Evolutionary conservation across 2,113 vertebrate genomes (phyloP).

Genomic region (Colius striatus): DNA sequence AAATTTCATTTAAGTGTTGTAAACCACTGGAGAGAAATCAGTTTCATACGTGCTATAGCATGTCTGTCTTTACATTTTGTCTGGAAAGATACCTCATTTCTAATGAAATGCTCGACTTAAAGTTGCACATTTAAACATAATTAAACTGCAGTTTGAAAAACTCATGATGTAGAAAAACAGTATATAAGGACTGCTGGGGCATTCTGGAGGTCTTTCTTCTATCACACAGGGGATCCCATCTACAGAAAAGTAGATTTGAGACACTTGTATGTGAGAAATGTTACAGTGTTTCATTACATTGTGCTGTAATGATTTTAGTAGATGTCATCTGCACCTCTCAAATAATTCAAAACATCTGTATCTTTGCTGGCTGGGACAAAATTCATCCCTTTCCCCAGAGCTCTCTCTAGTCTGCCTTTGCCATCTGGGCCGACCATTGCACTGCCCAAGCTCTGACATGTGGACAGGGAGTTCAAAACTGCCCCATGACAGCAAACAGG

Average conservation of each 20-base stretch:
- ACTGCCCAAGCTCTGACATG: not conserved
- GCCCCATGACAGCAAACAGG: not conserved
- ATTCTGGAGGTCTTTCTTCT: not conserved
- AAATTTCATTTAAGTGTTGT: slow-evolving; percentile 2
- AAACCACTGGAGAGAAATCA: slow-evolving; percentile 25
- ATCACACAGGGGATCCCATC: not conserved
- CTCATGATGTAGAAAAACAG: not conserved
- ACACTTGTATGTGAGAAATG: not conserved
- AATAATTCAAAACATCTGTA: not conserved
- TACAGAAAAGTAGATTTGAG: not conserved
- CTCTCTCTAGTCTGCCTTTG: not conserved
- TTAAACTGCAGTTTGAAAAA: slow-evolving; percentile 35
- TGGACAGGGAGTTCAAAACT: not conserved
- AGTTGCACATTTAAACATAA: not conserved
- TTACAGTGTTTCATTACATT: not conserved
- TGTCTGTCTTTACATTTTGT: not conserved
- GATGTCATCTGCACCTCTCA: not conserved
- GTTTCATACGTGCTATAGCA: not conserved
- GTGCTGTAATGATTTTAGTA: not conserved
- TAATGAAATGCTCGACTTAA: slow-evolving; percentile 34
- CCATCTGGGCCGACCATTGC: rapidly evolving
- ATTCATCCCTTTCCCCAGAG: not conserved
- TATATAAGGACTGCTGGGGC: not conserved
- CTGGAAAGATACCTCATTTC: slow-evolving; percentile 8
- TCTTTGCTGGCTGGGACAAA: not conserved